Conservation (phyloP, 1,140 invertebrate genomes). For the Drosophila grimshawi region DNA sequence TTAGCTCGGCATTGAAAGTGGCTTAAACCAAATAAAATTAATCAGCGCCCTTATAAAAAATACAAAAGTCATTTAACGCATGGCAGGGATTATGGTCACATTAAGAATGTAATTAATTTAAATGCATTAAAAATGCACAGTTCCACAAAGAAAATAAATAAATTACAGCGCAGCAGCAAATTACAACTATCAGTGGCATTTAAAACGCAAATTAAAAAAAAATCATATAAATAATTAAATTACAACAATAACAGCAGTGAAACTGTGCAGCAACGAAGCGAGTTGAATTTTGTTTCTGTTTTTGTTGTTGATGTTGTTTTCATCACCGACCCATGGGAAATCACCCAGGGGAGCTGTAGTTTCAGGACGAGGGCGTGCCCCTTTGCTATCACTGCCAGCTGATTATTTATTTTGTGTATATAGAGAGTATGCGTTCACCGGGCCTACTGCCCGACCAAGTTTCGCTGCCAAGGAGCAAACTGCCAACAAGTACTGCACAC, state of each 20-base stretch:
- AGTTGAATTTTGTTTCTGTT: constrained; percentile 10
- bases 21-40: constrained; percentile 43
- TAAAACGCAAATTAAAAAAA: constrained; percentile 56
- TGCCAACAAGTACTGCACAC: constrained; percentile 40
- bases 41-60: constrained; percentile 49
- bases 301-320: constrained; percentile 11
- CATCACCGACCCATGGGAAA: constrained; percentile 21
- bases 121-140: constrained; percentile 59
- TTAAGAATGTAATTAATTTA: constrained; percentile 80
- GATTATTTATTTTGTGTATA: constrained; percentile 68
- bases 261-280: constrained; percentile 19
- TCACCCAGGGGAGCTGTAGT: not conserved
- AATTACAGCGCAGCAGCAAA: constrained; percentile 16
- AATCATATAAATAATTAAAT: constrained; percentile 73
- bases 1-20: constrained; percentile 21
- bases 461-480: constrained; percentile 11
- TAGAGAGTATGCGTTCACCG: constrained; percentile 30
- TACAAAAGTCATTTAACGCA: constrained; percentile 62
- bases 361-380: constrained; percentile 54
- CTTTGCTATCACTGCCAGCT: constrained; percentile 38
- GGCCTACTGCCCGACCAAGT: constrained; percentile 56
- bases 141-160: constrained; percentile 55
- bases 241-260: constrained; percentile 53
- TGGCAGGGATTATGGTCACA: constrained; percentile 58
- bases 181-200: constrained; percentile 54